Evolutionary conservation across 2,888 invertebrate genomes (phyloP), one percentile per base, ranked within the genome.

Genomic region (Philonicus albiceps): DNA sequence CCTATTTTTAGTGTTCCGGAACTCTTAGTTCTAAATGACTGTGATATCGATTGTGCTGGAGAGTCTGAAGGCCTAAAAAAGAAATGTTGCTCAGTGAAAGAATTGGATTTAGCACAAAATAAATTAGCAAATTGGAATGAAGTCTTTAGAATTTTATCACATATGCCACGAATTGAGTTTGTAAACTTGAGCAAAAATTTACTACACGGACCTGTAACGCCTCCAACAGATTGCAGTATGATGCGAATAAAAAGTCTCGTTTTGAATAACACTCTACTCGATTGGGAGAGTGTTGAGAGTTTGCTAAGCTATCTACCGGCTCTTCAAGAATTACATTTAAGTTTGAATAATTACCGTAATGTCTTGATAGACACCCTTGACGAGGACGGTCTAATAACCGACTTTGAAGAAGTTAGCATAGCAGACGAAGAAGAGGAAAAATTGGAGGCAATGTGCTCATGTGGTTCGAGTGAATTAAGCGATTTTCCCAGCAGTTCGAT

Each of bases 91-190:
- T 95, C 96, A 89, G 98, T 98, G n/a, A 96, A 97, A 89, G 98
- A 98, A 92, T 94, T 98, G 89, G 98, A 99, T 92, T 94, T 99
- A 89, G 98, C 98, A 64, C 97, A 98, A 91, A 99, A 99, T 92
- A 96, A 96, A 91, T 94, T 98, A 30, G 95, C 95, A 87, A 95
- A 96, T 90, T 98, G 98, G 98, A 94, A 95, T 89, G 98, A 98
- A 94, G 97, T 98, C 31, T 96, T 98, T 91, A 95, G 95, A 87
- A 96, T 98, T 90, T 92, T 98, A 88, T 95, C 96, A 90, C 96
- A 97, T 91, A 97, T 98, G 94, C 98, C 98, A 37, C 95, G 96
- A 89, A 95, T 98, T 88, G 96, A 96, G 90, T 98, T 98, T 92
- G 95, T 98, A 81, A 98, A 98, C 92, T 92, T 98, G 89, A 98